These are phyloP conservation scores for Tapera naevia DNA, from an alignment of 2,797 vertebrate species.

Conservation along the genomic window DNA sequence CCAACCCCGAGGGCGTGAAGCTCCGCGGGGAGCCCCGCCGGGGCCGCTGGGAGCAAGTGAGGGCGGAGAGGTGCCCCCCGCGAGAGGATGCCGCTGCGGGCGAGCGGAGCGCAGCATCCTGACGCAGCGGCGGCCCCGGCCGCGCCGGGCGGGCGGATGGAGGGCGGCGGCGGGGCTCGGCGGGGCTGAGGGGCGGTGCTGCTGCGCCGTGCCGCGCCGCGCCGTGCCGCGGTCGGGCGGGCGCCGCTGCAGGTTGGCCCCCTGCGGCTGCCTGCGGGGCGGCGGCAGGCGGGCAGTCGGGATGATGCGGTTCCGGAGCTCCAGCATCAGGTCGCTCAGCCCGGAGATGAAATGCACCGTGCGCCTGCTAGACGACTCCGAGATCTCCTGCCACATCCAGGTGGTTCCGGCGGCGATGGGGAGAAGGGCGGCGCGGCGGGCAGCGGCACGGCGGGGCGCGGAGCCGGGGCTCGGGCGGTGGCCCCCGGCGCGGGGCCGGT, in stretches of 20 bases:
- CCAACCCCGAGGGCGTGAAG: no score
- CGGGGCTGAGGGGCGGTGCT: constrained; percentile 16
- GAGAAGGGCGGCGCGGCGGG: background rate
- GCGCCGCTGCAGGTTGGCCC: constrained; percentile 76
- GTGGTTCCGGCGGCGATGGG: constrained; percentile 79
- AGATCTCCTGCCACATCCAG: constrained; percentile 95
- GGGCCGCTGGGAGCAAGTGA: background rate
- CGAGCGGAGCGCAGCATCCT: constrained; percentile 37
- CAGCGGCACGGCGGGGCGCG: background rate
- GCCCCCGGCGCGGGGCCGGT: background rate
- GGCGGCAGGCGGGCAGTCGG: constrained; percentile 79
- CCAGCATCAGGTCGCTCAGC: constrained; percentile 91
- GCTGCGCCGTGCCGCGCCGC: background rate
- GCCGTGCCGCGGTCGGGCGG: background rate
- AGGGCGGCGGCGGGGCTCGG: background rate
- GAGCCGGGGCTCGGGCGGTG: background rate
- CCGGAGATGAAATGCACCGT: constrained; percentile 93
- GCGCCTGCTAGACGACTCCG: constrained; percentile 92
- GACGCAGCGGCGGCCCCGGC: constrained; percentile 61
- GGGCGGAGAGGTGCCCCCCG: background rate
- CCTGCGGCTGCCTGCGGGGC: constrained; percentile 73
- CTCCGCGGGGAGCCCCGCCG: no score
- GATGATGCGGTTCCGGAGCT: constrained; percentile 97
- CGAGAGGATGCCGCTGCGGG: constrained; percentile 9
- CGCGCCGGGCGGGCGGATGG: constrained; percentile 2